Evolutionary conservation across 30 jellyfish, hydroid and myxozoan genomes (phyloP).

Genomic region (Turritopsis dohrnii): DNA sequence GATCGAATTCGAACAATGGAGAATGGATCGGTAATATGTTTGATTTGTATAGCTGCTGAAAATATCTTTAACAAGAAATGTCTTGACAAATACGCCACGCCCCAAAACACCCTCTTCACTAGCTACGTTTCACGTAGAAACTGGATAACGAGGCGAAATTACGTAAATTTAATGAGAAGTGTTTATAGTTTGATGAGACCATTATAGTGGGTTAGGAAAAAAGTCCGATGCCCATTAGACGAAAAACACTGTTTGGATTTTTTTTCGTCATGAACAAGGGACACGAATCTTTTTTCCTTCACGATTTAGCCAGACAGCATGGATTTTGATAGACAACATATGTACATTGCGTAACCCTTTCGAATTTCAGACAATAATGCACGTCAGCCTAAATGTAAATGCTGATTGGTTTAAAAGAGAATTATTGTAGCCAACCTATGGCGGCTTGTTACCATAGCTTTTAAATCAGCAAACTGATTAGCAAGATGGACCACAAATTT

Average conservation of each 20-base stretch:
- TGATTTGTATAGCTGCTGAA: too few relatives aligned
- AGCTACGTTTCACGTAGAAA: too few relatives aligned
- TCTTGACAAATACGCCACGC: too few relatives aligned
- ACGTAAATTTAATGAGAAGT: too few relatives aligned
- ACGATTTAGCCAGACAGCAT: not conserved
- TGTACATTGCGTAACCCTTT: not conserved
- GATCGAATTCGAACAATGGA: slow-evolving; percentile 60
- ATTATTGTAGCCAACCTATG: not conserved
- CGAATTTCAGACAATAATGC: not conserved
- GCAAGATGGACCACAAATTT: not conserved
- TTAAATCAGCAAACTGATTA: too few relatives aligned
- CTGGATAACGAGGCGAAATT: too few relatives aligned
- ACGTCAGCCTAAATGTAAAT: not conserved
- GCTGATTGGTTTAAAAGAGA: not conserved
- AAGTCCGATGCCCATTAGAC: too few relatives aligned
- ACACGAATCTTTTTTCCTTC: not conserved
- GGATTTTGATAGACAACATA: not conserved
- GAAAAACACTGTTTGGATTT: too few relatives aligned
- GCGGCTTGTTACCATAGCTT: not conserved
- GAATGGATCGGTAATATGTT: slow-evolving; percentile 63
- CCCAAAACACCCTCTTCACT: too few relatives aligned
- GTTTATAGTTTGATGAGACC: too few relatives aligned
- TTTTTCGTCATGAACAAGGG: not conserved
- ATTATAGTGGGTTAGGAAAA: too few relatives aligned
- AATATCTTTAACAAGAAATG: too few relatives aligned